Evolutionary conservation across 1,140 invertebrate species (phyloP).

Genomic region (Halyomorpha halys): DNA sequence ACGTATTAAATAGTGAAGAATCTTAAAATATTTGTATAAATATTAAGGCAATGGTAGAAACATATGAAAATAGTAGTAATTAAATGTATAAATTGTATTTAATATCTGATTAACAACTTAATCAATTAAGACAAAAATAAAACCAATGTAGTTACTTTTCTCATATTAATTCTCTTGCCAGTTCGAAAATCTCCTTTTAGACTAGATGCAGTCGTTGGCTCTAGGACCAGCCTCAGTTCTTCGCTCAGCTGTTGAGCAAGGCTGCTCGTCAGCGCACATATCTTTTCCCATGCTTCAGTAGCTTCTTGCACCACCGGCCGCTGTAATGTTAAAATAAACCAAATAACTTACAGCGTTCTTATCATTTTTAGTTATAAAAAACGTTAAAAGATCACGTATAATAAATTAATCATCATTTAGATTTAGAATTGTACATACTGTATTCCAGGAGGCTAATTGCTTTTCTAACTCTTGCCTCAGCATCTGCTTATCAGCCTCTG

Average conservation of each 20-base stretch:
- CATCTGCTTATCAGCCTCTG: conserved; percentile 25
- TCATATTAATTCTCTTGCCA: conserved; percentile 95
- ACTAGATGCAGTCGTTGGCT: conserved; percentile 86
- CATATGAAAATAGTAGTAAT: too few species aligned
- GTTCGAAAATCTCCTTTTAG: conserved; percentile 92
- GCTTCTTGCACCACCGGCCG: conserved; percentile 41
- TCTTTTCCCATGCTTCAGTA: conserved; percentile 43
- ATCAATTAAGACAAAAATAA: too few species aligned
- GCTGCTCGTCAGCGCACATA: conserved; percentile 48
- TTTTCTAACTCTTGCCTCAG: conserved; percentile 42
- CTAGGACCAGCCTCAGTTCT: conserved; percentile 82
- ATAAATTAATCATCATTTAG: neutral
- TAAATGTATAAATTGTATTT: too few species aligned
- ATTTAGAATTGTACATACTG: conserved; percentile 29
- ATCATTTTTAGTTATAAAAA: too few species aligned
- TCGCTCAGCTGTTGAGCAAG: conserved; percentile 86
- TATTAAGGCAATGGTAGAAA: too few species aligned
- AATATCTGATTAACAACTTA: too few species aligned
- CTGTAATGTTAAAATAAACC: conserved; percentile 28
- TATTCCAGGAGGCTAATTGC: conserved; percentile 44
- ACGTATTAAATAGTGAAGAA: too few species aligned
- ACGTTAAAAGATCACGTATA: too few species aligned
- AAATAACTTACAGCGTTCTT: too few species aligned
- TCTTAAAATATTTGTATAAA: too few species aligned
- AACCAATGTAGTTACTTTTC: conserved; percentile 48